phyloP scores from a whole-genome alignment of 2,888 invertebrate genomes.

The Amphipoea oculea region DNA sequence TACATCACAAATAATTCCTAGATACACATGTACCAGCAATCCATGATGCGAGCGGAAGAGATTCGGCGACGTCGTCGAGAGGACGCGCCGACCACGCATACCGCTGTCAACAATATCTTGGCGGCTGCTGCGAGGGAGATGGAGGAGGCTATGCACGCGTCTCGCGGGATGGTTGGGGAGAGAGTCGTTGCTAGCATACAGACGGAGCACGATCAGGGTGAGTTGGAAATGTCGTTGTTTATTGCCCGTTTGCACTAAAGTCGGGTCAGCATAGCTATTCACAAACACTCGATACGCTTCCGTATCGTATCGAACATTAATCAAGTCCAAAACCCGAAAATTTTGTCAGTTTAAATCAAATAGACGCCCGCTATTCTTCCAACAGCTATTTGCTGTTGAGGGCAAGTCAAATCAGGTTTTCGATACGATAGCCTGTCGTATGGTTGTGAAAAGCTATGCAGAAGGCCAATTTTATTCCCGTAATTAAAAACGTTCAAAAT shows the following conservation, averaged over 20 bases:
- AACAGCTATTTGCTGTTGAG: too few species aligned
- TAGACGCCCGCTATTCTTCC: too few species aligned
- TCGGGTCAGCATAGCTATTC: too few species aligned
- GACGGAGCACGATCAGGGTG: constrained; percentile 84
- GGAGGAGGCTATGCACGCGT: constrained; percentile 85
- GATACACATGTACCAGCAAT: constrained; percentile 90
- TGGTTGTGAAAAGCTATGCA: too few species aligned
- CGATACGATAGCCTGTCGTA: too few species aligned
- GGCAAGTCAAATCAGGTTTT: too few species aligned
- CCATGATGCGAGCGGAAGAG: constrained; percentile 89
- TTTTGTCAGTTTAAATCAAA: too few species aligned
- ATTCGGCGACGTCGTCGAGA: constrained; percentile 84
- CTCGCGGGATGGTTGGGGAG: constrained; percentile 65
- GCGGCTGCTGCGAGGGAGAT: constrained; percentile 88
- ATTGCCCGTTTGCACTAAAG: background rate
- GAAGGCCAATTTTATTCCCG: too few species aligned
- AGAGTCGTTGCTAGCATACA: constrained; percentile 84
- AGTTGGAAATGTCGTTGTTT: constrained; percentile 52
- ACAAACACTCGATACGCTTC: too few species aligned
- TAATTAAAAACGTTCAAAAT: too few species aligned
- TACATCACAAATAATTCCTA: constrained; percentile 66
- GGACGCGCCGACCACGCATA: constrained; percentile 84
- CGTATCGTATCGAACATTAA: too few species aligned
- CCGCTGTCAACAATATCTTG: constrained; percentile 88
- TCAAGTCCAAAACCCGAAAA: too few species aligned